Percentiles rank a stretch among this genome's conserved stretches.
These are phyloP conservation scores for Melikaiella ostensackeni DNA, from an alignment of 2,888 invertebrate species.

Conservation along the genomic window DNA sequence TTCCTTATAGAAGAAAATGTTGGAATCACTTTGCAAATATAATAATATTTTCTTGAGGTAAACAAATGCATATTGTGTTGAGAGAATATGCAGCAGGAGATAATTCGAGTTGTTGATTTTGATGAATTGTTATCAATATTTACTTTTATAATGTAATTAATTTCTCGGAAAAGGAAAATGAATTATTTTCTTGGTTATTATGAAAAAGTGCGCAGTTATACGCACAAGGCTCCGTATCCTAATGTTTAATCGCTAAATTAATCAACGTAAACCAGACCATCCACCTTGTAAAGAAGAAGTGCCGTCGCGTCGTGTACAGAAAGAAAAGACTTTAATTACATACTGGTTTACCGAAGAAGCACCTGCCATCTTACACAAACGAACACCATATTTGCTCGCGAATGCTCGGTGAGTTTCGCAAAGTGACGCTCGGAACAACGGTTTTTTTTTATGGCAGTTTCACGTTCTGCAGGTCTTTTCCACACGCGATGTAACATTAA, in stretches of 20 bases:
- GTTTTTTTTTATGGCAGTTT: constrained; percentile 29
- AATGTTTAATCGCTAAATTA: constrained; percentile 18
- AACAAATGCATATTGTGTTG: background rate
- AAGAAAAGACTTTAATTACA: constrained; percentile 31
- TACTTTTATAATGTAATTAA: background rate
- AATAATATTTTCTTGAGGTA: too few species aligned
- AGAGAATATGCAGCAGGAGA: background rate
- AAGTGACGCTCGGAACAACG: constrained; percentile 30
- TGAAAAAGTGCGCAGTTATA: background rate
- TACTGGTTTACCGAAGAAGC: constrained; percentile 30
- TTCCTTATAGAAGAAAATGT: background rate
- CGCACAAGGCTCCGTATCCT: background rate
- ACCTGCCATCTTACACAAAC: constrained; percentile 34
- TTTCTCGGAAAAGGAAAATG: background rate
- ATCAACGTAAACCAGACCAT: background rate
- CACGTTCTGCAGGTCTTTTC: constrained; percentile 9
- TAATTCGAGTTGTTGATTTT: background rate
- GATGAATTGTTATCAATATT: background rate
- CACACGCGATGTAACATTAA: background rate
- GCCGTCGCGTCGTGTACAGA: background rate
- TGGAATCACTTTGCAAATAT: background rate
- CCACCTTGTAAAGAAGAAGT: constrained; percentile 4
- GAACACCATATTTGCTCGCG: constrained; percentile 30
- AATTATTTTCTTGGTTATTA: background rate
- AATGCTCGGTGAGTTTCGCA: constrained; percentile 26